Base-by-base conservation (phyloP, 2,113 vertebrate genomes). In the Sebastes fasciatus region DNA sequence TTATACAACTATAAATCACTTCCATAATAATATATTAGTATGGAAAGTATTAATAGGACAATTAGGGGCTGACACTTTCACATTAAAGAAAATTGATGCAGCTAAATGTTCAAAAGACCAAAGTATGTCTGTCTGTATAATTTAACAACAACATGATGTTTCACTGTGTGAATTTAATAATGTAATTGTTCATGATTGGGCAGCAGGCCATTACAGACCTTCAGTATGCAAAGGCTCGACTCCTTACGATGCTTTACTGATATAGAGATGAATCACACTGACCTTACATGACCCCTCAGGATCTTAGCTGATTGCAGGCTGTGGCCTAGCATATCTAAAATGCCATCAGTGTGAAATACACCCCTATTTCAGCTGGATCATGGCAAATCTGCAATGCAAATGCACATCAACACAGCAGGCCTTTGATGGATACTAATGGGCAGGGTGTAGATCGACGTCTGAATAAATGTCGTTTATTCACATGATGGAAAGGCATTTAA, bases 281-380 rank as follows among this genome's bases (percentile, higher is more conserved):
- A 82, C 70, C 75, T 76, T 49, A 68, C 55, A 57, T 1, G 42
- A 71, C 46, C 21, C 60, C n/a, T 0, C 21, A 46, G 70, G 26
- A 82, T 75, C 60, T 26, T 5, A 5, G 72, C 62, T 80, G 71
- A 61, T 46, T 48, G 4, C 61, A 65, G 65, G 16, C 49, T 70
- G 63, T 79, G 72, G 60, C 79, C 79, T 9, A 34, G 13, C 48
- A 58, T 48, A 64, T 73, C 54, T 80, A 62, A 77, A 66, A 46
- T 73, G 10, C 12, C 52, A 64, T 69, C n/a, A 67, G 45, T 67
- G 63, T 54, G 66, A 81, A 62, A 71, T 23, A 34, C 69, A 21
- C 9, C 23, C 5, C 17, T 5, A 26, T 69, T 45, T 52, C 21
- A 52, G 60, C 57, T 34, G 48, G 17, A 58, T 42, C 54, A 61